Evolutionary conservation across 2,888 invertebrate species (phyloP).

Genomic region (Dicyrtomina minuta): DNA sequence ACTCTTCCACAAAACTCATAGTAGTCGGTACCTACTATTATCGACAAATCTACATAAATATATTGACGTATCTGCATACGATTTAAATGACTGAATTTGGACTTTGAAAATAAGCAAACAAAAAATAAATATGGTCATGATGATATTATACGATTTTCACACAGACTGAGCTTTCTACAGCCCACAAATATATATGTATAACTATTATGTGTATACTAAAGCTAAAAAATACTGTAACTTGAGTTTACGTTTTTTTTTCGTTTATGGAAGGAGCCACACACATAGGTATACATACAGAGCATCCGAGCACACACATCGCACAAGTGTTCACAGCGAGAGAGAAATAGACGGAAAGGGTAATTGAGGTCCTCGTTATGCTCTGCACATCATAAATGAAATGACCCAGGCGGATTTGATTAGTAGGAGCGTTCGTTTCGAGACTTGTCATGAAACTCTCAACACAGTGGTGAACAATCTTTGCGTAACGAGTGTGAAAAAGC

Average conservation of each 20-base stretch:
- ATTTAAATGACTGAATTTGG: constrained; percentile 9
- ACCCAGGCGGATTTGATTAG: constrained; percentile 50
- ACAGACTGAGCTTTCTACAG: constrained; percentile 15
- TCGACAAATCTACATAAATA: no score
- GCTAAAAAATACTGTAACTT: constrained; percentile 6
- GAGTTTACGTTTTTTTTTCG: no score
- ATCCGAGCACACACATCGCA: no score
- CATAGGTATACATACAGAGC: no score
- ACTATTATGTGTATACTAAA: background rate
- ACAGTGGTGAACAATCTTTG: constrained; percentile 19
- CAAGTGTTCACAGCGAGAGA: constrained; percentile 33
- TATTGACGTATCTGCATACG: background rate
- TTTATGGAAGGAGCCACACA: constrained; percentile 34
- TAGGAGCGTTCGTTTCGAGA: constrained; percentile 33
- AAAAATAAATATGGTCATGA: no score
- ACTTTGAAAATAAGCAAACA: background rate
- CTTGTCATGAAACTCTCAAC: constrained; percentile 26
- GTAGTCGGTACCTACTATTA: background rate
- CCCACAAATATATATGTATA: constrained; percentile 12
- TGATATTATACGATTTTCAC: constrained; percentile 8
- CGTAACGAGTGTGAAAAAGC: constrained; percentile 41
- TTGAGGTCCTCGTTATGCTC: constrained; percentile 41
- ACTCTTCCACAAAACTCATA: background rate
- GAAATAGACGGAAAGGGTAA: constrained; percentile 35
- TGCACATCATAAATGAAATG: constrained; percentile 45